Conservation (phyloP, 2,797 vertebrate genomes). For the Pteropus rufus region DNA sequence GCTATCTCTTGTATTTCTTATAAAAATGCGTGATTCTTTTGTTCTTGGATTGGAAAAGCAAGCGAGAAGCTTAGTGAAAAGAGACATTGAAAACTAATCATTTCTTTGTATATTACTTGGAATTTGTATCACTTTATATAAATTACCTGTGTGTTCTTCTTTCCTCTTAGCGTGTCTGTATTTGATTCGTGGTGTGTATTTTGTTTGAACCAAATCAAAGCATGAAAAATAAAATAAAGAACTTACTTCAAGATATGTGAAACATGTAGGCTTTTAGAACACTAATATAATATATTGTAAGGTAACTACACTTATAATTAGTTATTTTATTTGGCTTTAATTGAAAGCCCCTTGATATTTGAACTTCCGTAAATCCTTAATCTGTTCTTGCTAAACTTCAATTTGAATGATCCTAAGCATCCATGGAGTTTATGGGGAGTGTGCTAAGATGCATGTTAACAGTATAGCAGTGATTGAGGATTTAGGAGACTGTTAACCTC, state of each 20-base stretch:
- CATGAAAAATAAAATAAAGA: background rate
- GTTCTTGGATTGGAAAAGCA: conserved; percentile 7
- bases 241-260: background rate
- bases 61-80: background rate
- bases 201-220: conserved; percentile 17
- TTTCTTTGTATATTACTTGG: background rate
- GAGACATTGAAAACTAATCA: background rate
- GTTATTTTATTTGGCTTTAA: background rate
- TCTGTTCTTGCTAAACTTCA: background rate
- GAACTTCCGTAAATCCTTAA: background rate
- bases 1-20: conserved; percentile 4
- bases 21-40: conserved; percentile 12
- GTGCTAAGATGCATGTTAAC: background rate
- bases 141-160: background rate
- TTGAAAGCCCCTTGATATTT: background rate
- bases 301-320: background rate
- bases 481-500: background rate
- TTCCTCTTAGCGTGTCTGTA: background rate
- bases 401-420: background rate
- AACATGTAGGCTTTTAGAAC: background rate
- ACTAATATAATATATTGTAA: background rate
- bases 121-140: background rate
- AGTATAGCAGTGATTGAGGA: background rate
- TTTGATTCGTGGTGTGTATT: conserved; percentile 18
- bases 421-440: background rate